Conservation (phyloP, 2,797 vertebrate species). For the Argyrosomus regius region DNA sequence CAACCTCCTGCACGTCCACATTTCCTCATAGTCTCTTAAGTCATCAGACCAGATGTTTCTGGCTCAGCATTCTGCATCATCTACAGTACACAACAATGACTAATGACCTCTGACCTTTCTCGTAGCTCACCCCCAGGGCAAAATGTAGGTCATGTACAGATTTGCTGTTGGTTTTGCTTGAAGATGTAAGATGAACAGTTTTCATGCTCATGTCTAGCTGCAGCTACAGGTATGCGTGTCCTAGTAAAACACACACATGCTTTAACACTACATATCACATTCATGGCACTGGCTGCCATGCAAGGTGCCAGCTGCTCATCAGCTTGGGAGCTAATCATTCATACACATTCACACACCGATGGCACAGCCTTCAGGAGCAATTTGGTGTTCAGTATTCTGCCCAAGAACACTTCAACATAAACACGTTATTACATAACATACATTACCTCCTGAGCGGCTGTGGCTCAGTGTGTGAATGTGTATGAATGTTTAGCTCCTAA, state of each 20-base stretch:
- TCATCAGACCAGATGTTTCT: background rate
- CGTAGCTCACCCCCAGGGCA: background rate
- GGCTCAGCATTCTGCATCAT: background rate
- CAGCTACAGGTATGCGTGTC: background rate
- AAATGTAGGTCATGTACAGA: background rate
- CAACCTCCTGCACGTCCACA: background rate
- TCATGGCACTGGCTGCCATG: too few species aligned
- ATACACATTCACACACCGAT: too few species aligned
- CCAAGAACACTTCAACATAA: too few species aligned
- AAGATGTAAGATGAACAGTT: background rate
- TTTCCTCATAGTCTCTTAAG: background rate
- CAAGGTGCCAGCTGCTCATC: too few species aligned
- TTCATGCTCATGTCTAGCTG: background rate
- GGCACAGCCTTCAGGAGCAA: too few species aligned
- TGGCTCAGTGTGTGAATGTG: too few species aligned
- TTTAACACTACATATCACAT: too few species aligned
- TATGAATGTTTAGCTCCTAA: too few species aligned
- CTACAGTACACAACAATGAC: background rate
- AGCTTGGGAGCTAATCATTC: too few species aligned
- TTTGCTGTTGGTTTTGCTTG: background rate
- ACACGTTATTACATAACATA: too few species aligned
- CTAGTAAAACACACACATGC: slow-evolving; percentile 4
- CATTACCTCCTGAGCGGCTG: too few species aligned
- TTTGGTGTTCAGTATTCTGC: too few species aligned
- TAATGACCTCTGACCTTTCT: background rate